These are phyloP conservation scores for Carollia perspicillata DNA, from an alignment of 2,113 vertebrate species.

Conservation along the genomic window DNA sequence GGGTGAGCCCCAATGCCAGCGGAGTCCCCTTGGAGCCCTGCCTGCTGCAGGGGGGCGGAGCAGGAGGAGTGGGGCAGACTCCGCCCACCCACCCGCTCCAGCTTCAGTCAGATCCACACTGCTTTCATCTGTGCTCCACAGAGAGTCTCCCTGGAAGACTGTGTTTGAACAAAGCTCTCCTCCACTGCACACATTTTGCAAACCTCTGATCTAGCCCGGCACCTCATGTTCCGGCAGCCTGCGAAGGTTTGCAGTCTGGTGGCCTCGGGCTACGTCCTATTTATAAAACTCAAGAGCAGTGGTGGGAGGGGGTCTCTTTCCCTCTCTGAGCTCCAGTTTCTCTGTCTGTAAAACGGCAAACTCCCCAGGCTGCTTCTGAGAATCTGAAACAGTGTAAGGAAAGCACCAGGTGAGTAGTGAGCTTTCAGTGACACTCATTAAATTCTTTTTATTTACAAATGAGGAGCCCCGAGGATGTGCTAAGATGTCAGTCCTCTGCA, in stretches of 20 bases:
- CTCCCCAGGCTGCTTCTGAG: neutral
- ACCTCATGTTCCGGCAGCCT: neutral
- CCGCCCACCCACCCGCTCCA: neutral
- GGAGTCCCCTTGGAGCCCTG: neutral
- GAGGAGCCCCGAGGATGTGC: neutral
- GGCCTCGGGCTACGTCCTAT: conserved; percentile 43
- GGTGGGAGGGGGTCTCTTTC: neutral
- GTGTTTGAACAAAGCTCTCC: conserved; percentile 64
- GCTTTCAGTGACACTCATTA: neutral
- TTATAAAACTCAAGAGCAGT: neutral
- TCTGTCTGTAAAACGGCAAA: neutral
- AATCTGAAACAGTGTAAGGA: neutral
- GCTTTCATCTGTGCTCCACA: conserved; percentile 48
- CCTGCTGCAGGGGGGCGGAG: neutral
- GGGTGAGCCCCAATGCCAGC: neutral
- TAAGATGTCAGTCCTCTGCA: neutral
- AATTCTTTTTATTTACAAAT: neutral
- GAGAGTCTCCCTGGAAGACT: neutral
- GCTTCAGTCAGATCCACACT: neutral
- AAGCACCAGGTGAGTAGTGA: rapidly evolving
- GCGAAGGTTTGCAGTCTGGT: neutral
- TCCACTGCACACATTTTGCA: conserved; percentile 63
- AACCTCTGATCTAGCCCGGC: conserved; percentile 61
- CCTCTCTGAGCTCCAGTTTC: neutral
- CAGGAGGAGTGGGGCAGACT: neutral